Evolutionary conservation across 2,797 vertebrate genomes (phyloP).

Genomic region (Mormyrops attenuatus): DNA sequence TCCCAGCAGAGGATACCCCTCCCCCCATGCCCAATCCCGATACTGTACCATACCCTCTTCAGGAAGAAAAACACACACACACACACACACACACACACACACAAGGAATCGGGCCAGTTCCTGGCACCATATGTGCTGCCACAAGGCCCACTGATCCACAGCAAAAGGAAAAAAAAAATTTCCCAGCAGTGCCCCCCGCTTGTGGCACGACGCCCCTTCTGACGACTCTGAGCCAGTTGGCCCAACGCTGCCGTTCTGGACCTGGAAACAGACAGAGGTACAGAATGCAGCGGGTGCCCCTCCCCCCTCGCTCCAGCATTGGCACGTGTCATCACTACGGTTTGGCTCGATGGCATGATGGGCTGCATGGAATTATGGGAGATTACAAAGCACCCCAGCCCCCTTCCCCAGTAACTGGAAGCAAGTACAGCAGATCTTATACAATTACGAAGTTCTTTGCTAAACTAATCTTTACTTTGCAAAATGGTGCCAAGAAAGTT

Average conservation of each 20-base stretch:
- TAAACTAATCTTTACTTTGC: not conserved
- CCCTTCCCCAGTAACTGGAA: not conserved
- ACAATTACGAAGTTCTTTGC: not conserved
- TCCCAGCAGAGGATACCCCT: not conserved
- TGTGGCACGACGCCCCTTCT: constrained; percentile 1
- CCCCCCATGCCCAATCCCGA: not conserved
- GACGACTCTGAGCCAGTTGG: not conserved
- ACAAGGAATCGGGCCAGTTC: not conserved
- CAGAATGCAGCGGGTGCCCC: not conserved
- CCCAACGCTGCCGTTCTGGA: not conserved
- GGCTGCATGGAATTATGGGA: not conserved
- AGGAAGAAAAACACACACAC: not conserved
- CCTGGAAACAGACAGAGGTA: constrained; percentile 11
- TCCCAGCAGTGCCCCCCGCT: not conserved
- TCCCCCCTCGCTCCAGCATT: not conserved
- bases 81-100: not conserved
- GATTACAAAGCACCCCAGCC: not conserved
- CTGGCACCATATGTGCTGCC: constrained; percentile 14
- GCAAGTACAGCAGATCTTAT: not conserved
- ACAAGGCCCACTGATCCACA: constrained; percentile 3
- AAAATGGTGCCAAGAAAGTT: constrained; percentile 3
- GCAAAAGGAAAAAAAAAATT: not conserved
- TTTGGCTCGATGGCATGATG: not conserved
- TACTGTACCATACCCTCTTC: not conserved
- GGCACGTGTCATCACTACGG: not conserved